These are phyloP conservation scores for Cygnus olor DNA, from an alignment of 2,797 vertebrate genomes.

Conservation along the genomic window DNA sequence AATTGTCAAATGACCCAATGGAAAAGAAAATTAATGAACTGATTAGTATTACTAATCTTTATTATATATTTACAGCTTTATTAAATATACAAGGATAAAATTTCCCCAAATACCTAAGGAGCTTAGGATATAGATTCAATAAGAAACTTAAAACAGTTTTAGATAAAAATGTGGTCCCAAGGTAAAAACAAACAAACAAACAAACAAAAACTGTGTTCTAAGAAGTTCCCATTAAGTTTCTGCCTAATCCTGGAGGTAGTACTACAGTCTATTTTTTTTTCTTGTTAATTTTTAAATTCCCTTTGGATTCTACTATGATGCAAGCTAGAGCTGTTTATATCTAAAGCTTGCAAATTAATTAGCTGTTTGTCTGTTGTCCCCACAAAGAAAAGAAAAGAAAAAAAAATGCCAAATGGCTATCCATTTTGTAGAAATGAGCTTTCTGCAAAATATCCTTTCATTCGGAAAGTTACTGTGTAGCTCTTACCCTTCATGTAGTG, in stretches of 20 bases:
- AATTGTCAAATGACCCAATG: constrained; percentile 26
- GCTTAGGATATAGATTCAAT: not conserved
- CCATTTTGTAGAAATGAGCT: not conserved
- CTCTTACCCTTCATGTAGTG: not conserved
- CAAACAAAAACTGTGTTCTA: not conserved
- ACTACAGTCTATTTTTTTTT: not conserved
- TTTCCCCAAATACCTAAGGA: not conserved
- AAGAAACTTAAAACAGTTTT: not conserved
- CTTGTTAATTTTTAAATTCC: not conserved
- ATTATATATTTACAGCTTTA: constrained; percentile 39
- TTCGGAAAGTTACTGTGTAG: not conserved
- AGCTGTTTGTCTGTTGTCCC: not conserved
- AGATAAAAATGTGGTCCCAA: not conserved
- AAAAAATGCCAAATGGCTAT: not conserved
- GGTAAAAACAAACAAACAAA: not conserved
- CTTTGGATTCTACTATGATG: not conserved
- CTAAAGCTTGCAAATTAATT: not conserved
- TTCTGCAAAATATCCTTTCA: not conserved
- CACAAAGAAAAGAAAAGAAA: not conserved
- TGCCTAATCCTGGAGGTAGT: not conserved
- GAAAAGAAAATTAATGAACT: constrained; percentile 26
- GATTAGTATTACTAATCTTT: constrained; percentile 47
- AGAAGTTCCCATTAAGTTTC: not conserved
- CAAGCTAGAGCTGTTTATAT: not conserved
- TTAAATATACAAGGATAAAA: constrained; percentile 31